Evolutionary conservation across 2,888 invertebrate species (phyloP).

Genomic region (Conistra vaccinii): DNA sequence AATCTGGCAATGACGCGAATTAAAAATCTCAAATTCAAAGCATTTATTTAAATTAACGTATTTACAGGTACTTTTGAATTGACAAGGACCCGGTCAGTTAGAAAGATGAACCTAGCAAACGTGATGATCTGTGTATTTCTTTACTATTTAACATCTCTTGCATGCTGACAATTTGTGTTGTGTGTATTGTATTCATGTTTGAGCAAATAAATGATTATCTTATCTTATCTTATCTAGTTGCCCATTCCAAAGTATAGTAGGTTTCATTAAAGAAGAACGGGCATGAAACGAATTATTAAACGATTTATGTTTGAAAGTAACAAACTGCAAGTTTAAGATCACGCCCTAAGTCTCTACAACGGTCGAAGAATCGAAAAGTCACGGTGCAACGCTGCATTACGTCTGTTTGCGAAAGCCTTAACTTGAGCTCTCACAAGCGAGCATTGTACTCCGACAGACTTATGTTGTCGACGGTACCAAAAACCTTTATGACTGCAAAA

Average conservation of each 20-base stretch:
- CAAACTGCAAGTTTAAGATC: background rate
- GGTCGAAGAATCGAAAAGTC: background rate
- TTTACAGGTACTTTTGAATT: no score
- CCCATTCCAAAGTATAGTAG: background rate
- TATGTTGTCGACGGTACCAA: slow-evolving; percentile 30
- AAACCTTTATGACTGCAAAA: slow-evolving; percentile 52
- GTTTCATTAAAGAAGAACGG: background rate
- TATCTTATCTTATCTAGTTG: no score
- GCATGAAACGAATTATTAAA: background rate
- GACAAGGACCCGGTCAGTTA: no score
- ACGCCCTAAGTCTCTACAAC: background rate
- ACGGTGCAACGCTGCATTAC: background rate
- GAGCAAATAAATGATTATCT: no score
- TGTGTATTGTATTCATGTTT: no score
- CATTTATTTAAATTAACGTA: no score
- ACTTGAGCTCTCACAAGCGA: background rate
- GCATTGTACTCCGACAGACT: background rate
- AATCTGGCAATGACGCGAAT: background rate
- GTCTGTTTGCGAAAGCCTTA: background rate
- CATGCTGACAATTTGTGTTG: no score
- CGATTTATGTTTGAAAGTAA: background rate
- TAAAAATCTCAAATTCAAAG: background rate
- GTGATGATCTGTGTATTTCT: no score
- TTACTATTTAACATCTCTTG: no score
- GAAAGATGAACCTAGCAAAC: no score